Conservation (phyloP, 1,140 invertebrate genomes). For the Odontomachus brunneus region DNA sequence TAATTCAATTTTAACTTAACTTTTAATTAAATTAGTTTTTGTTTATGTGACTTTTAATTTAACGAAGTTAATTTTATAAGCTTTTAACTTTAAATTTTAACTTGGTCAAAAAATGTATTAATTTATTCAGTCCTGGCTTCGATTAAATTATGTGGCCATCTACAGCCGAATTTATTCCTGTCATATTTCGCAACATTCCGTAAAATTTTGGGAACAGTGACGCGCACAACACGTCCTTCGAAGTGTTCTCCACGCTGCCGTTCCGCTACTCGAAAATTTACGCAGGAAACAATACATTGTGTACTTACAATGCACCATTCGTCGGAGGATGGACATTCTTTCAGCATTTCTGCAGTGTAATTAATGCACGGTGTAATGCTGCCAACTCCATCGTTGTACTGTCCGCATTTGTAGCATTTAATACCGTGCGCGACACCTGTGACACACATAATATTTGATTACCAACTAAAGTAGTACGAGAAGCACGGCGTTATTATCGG, state of each 20-base stretch:
- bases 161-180: too few relatives aligned
- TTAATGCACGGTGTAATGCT: constrained; percentile 93
- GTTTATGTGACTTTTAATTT: too few relatives aligned
- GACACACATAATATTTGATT: constrained; percentile 58
- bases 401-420: constrained; percentile 91
- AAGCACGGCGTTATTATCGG: not conserved
- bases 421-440: constrained; percentile 85
- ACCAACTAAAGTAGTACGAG: not conserved
- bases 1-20: too few relatives aligned
- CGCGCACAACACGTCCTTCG: not conserved
- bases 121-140: too few relatives aligned
- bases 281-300: not conserved
- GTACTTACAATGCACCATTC: constrained; percentile 91
- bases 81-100: too few relatives aligned
- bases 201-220: too few relatives aligned
- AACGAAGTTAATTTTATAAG: too few relatives aligned
- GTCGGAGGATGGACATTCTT: constrained; percentile 87
- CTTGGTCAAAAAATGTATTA: too few relatives aligned
- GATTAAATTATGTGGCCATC: too few relatives aligned
- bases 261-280: not conserved
- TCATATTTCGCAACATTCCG: too few relatives aligned
- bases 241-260: not conserved
- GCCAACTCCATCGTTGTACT: constrained; percentile 92
- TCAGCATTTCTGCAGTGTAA: constrained; percentile 88
- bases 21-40: too few relatives aligned